Percentiles rank a stretch among this genome's conserved stretches.
These are phyloP conservation scores for Drosophila trichaetosa DNA, from an alignment of 2,888 invertebrate species.

Conservation along the genomic window DNA sequence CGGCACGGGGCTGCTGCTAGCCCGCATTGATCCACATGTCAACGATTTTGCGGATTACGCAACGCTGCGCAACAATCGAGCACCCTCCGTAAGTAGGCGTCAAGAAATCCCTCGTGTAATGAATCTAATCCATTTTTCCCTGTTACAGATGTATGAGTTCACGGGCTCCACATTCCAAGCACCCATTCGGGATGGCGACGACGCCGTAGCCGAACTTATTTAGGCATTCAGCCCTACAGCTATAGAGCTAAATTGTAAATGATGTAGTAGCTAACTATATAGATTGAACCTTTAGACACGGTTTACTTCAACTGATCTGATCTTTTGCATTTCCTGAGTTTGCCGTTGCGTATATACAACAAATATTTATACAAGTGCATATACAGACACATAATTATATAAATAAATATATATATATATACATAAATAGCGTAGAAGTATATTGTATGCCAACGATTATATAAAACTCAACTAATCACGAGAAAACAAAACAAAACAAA, in stretches of 20 bases:
- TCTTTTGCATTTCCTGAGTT: constrained; percentile 62
- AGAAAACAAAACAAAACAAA: constrained; percentile 31
- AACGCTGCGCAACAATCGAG: constrained; percentile 84
- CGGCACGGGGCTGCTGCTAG: constrained; percentile 60
- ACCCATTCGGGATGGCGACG: constrained; percentile 86
- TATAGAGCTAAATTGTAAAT: constrained; percentile 60
- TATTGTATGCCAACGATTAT: constrained; percentile 66
- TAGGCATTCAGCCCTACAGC: constrained; percentile 59
- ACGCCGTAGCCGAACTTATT: constrained; percentile 84
- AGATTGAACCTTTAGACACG: constrained; percentile 33
- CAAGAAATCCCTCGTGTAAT: not conserved
- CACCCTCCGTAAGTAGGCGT: constrained; percentile 82
- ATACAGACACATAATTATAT: constrained; percentile 36
- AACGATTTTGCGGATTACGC: constrained; percentile 85
- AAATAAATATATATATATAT: constrained; percentile 34
- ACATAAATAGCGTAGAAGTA: constrained; percentile 56
- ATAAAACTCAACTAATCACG: constrained; percentile 30
- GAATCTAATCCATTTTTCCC: not conserved
- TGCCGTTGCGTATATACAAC: constrained; percentile 38
- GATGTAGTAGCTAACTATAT: constrained; percentile 60
- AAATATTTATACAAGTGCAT: constrained; percentile 39
- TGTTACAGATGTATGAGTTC: constrained; percentile 83
- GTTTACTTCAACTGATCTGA: constrained; percentile 55
- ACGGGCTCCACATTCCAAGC: constrained; percentile 91
- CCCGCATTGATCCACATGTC: constrained; percentile 77